Evolutionary conservation across 2,888 invertebrate species (phyloP), one percentile per base, ranked within the genome.

Genomic region (Gari tellinella): DNA sequence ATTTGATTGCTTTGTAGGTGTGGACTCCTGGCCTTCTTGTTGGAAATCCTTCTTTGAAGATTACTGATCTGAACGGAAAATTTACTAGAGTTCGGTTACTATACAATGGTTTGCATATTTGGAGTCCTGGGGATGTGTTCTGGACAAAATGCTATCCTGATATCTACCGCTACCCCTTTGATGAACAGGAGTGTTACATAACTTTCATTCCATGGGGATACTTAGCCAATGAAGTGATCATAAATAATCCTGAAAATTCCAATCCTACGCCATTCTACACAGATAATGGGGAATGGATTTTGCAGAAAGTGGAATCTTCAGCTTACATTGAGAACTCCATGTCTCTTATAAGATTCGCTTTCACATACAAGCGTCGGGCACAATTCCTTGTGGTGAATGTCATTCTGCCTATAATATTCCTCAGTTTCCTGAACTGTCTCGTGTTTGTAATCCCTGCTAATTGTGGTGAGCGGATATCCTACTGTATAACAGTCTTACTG

Each of bases 381-480:
- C 52, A 52, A 19, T 81, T 70, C 55, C 61, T 77, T 7, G 48
- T 75, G 1, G 66, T 81, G 1, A 77, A 75, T 40, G 68, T 81
- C 31, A 72, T 81, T 2, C 56, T 77, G 2, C 80, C 77, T 17
- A 75, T 81, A 7, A 43, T 77, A 19, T 74, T 81, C 37, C 46
- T 81, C 21, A 66, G 64, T 10, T 52, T 72, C 23, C 56, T 81
- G 17, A 81, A 74, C 19, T 61, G 58, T n/a, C 31, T 81, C 21
- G 77, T 74, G 1, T 81, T 74, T 41, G 12, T 81, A 2, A 43
- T 81, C 3, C 80, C 77, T 5, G 62, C 64, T 12, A 74, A 81
- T n/a, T 72, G 72, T 5, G 80, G 80, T 17, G 80, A 81, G 55
- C 48, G 80, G 12, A 64, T 77, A 40, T 74, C 74, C 0, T 81